Conservation (phyloP, 1,140 invertebrate species). For the Solen grandis region DNA sequence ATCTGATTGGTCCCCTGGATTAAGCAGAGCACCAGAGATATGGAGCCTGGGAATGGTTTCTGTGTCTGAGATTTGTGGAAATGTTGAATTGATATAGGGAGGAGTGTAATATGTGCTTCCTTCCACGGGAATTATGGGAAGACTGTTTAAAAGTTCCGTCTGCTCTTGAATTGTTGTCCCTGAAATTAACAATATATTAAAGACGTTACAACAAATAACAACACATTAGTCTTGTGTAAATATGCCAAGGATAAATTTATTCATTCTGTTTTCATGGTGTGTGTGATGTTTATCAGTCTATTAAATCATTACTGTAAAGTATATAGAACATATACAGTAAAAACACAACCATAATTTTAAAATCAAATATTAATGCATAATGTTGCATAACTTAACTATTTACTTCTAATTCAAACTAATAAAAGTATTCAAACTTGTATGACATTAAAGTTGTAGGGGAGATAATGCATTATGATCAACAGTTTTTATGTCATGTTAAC, state of each 20-base stretch:
- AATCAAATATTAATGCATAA: no score
- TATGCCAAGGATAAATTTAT: background rate
- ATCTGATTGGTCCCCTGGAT: slow-evolving; percentile 24
- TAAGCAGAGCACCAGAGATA: slow-evolving; percentile 47
- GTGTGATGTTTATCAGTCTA: background rate
- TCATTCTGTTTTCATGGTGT: background rate
- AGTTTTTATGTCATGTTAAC: no score
- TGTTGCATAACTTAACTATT: no score
- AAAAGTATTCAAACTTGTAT: no score
- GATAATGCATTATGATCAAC: no score
- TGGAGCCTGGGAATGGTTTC: slow-evolving; percentile 68
- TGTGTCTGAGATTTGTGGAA: slow-evolving; percentile 59
- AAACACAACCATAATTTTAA: no score
- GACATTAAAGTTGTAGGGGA: no score
- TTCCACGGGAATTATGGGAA: slow-evolving; percentile 74
- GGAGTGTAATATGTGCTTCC: slow-evolving; percentile 78
- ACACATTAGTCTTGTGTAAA: background rate
- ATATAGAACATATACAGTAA: no score
- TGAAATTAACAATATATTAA: slow-evolving; percentile 41
- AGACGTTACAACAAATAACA: background rate
- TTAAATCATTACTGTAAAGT: background rate
- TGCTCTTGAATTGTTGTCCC: slow-evolving; percentile 78
- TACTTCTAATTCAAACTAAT: no score
- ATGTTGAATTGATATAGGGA: slow-evolving; percentile 68
- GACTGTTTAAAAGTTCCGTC: slow-evolving; percentile 68